Base-by-base conservation (phyloP, 2,888 invertebrate species). In the Fragum fragum region DNA sequence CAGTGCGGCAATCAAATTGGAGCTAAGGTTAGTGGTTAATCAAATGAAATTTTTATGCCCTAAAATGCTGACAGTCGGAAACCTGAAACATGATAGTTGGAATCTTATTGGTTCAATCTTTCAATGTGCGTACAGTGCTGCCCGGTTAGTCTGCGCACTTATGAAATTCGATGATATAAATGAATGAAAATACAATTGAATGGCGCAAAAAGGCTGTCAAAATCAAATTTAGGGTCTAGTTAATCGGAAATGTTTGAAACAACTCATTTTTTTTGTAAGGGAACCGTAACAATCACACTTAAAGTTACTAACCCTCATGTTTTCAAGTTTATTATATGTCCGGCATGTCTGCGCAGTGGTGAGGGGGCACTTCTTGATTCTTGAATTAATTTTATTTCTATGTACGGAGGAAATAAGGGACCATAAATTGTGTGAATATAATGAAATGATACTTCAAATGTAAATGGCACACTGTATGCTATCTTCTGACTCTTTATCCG, bases 1-100 rank as follows among this genome's bases (percentile, higher is more conserved):
- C 57, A 57, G 21, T 57, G 57, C 26, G 57, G 57, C 57, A 57
- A 57, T 26, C 57, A 57, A 57, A 57, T 57, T 28, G 57, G 57
- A 28, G 57, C 57, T 21, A 57, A 57, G 57, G 57, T 57, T 21
- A 28, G 7, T 57, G n/a, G n/a, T n/a, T n/a, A n/a, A n/a, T n/a
- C n/a, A n/a, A n/a, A n/a, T n/a, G n/a, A n/a, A n/a, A n/a, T n/a
- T n/a, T n/a, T n/a, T n/a, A n/a, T n/a, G n/a, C n/a, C n/a, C n/a
- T n/a, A n/a, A n/a, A n/a, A n/a, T n/a, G n/a, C n/a, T n/a, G n/a
- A n/a, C n/a, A n/a, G n/a, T n/a, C n/a, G n/a, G n/a, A n/a, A n/a
- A n/a, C n/a, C n/a, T n/a, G n/a, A n/a, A n/a, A n/a, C n/a, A n/a
- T n/a, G n/a, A n/a, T n/a, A n/a, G n/a, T n/a, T n/a, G n/a, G n/a